A percentile compares a stretch with the other conserved stretches of the same genome.
Conservation (phyloP, 2,797 vertebrate species). For the Phylloscopus collybita region DNA sequence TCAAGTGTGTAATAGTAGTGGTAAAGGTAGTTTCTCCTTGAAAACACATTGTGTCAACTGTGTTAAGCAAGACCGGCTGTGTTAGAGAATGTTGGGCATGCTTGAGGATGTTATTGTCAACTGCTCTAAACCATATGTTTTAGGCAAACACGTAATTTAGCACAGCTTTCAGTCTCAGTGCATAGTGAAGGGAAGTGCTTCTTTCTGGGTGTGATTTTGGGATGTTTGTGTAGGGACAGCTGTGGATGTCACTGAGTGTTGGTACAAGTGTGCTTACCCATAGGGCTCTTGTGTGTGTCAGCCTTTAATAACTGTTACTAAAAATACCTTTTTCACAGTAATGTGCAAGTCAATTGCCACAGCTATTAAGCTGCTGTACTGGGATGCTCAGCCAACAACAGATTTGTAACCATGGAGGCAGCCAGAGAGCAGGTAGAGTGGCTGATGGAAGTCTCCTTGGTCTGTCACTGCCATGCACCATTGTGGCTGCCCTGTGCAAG, state of each 20-base stretch:
- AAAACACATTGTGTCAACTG: background rate
- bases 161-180: background rate
- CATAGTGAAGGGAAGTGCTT: background rate
- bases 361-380: background rate
- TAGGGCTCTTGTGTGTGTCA: background rate
- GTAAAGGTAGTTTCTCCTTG: background rate
- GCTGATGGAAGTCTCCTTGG: background rate
- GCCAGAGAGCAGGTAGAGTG: background rate
- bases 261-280: background rate
- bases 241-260: background rate
- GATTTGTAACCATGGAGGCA: background rate
- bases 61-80: background rate
- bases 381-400: background rate
- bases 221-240: accelerated
- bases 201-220: background rate
- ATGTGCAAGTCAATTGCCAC: accelerated
- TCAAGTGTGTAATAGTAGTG: background rate
- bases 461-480: background rate
- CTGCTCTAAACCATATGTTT: background rate
- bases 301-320: background rate
- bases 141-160: background rate
- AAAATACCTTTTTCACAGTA: background rate
- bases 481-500: background rate
- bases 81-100: background rate
- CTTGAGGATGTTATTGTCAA: background rate